A percentile compares a stretch with the other conserved stretches of the same genome.
Evolutionary conservation across 2,888 invertebrate species (phyloP).

Genomic region (Acronicta psi): DNA sequence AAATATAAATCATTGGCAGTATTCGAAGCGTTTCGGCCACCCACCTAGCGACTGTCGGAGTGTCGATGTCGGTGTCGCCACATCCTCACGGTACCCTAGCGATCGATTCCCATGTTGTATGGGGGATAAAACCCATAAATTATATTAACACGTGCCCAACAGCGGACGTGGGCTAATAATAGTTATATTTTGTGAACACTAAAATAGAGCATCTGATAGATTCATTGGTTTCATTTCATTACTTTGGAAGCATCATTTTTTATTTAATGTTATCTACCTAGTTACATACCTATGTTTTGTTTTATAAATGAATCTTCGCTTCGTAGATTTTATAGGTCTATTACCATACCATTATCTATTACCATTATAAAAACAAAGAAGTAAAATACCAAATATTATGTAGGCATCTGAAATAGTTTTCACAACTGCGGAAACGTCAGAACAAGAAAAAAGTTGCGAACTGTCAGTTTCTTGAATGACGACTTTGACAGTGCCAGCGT

Average conservation of each 20-base stretch:
- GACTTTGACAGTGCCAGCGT: too few species aligned
- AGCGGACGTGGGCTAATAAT: conserved; percentile 63
- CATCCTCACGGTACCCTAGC: conserved; percentile 50
- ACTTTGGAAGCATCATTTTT: conserved; percentile 27
- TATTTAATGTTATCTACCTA: too few species aligned
- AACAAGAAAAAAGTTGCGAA: too few species aligned
- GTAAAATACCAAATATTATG: too few species aligned
- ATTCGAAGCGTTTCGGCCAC: conserved; percentile 43
- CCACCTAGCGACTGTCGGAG: conserved; percentile 49
- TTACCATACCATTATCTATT: too few species aligned
- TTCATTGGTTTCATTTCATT: conserved; percentile 41
- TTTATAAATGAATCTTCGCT: too few species aligned
- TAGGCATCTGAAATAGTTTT: too few species aligned
- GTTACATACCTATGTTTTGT: too few species aligned
- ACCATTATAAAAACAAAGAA: too few species aligned
- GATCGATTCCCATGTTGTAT: conserved; percentile 51
- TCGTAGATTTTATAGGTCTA: too few species aligned
- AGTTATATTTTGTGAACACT: conserved; percentile 51
- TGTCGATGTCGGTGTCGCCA: conserved; percentile 42
- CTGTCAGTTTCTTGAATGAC: too few species aligned
- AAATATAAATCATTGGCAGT: conserved; percentile 35
- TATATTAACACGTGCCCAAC: conserved; percentile 62
- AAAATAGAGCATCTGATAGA: conserved; percentile 52
- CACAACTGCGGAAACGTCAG: too few species aligned
- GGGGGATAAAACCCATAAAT: conserved; percentile 60